Evolutionary conservation across 2,888 invertebrate species (phyloP).

Genomic region (Lepidocyrtinus sp.): DNA sequence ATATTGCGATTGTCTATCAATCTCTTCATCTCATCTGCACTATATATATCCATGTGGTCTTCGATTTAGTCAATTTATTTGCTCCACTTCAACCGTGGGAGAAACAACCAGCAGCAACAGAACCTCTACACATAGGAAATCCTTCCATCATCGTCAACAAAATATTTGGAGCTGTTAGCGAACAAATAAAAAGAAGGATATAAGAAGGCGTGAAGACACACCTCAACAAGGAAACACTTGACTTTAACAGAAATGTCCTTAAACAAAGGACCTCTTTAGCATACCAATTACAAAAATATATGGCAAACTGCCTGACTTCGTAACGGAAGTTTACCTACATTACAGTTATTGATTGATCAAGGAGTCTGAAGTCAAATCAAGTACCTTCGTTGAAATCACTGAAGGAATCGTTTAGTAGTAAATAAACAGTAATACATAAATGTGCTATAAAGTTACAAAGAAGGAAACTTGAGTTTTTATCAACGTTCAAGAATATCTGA

Average conservation of each 20-base stretch:
- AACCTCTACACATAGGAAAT: not conserved
- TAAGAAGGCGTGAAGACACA: constrained; percentile 38
- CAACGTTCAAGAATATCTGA: too few relatives aligned
- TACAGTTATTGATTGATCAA: too few relatives aligned
- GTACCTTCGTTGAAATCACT: constrained; percentile 32
- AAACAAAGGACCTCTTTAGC: too few relatives aligned
- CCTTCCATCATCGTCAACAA: not conserved
- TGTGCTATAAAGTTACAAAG: too few relatives aligned
- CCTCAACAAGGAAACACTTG: constrained; percentile 52
- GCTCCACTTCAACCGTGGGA: constrained; percentile 23
- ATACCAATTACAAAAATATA: too few relatives aligned
- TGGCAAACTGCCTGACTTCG: too few relatives aligned
- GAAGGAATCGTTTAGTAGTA: constrained; percentile 20
- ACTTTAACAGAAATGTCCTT: too few relatives aligned
- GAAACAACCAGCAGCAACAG: constrained; percentile 12
- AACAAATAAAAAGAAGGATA: constrained; percentile 28
- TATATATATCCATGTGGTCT: constrained; percentile 32
- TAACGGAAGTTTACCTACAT: too few relatives aligned
- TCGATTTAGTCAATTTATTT: too few relatives aligned
- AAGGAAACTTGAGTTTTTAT: too few relatives aligned
- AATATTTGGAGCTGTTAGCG: not conserved
- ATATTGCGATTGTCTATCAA: not conserved
- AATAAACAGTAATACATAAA: too few relatives aligned
- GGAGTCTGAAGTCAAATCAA: not conserved
- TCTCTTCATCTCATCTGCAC: constrained; percentile 28